These are phyloP conservation scores for Lasioglossum lativentre DNA, from an alignment of 2,888 invertebrate species.

Conservation along the genomic window DNA sequence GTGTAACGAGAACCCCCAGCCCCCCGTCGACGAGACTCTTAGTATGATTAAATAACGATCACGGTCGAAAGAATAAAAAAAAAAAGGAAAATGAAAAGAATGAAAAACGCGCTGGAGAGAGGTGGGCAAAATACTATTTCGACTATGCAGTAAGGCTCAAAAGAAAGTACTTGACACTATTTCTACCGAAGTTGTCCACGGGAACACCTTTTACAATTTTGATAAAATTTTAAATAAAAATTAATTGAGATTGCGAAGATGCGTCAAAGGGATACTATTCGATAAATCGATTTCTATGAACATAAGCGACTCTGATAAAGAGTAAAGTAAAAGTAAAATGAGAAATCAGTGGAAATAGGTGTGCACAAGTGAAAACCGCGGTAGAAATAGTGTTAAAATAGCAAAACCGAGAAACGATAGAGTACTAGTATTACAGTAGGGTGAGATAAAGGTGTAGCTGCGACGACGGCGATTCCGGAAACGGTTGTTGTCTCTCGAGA, in stretches of 20 bases:
- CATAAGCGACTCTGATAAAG: too few relatives aligned
- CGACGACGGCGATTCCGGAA: not conserved
- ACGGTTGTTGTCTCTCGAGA: not conserved
- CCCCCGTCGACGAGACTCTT: not conserved
- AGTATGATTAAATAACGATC: not conserved
- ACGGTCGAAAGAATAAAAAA: not conserved
- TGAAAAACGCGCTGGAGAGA: constrained; percentile 63
- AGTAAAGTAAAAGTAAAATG: not conserved
- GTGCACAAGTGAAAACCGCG: not conserved
- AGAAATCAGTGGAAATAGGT: not conserved
- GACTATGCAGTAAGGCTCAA: not conserved
- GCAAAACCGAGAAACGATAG: not conserved
- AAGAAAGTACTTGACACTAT: not conserved
- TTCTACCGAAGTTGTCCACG: not conserved
- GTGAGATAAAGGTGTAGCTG: not conserved
- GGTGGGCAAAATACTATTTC: constrained; percentile 71
- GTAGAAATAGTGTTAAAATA: not conserved
- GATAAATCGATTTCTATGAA: too few relatives aligned
- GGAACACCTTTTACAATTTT: not conserved
- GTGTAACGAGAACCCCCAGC: not conserved
- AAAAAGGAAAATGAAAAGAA: not conserved
- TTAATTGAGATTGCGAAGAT: too few relatives aligned
- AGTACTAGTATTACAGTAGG: not conserved
- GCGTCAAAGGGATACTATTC: too few relatives aligned
- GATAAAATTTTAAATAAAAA: not conserved